Evolutionary conservation across 2,113 vertebrate species (phyloP), one percentile per base, ranked within the genome.

Genomic region (Willisornis vidua): DNA sequence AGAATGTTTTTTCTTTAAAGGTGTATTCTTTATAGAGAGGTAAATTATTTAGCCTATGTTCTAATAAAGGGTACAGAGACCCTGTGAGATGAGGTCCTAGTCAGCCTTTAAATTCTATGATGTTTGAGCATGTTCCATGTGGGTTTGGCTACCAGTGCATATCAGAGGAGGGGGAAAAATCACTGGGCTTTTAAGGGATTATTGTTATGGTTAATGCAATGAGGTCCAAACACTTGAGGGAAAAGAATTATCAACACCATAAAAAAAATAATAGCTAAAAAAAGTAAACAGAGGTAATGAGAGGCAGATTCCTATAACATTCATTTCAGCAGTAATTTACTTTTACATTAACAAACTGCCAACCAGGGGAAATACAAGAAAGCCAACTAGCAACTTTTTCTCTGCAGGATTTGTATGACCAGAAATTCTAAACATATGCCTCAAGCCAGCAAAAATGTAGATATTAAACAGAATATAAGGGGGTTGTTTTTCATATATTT

Each of bases 331-430:
- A 65, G 76, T 77, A 75, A 80, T 70, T 73, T 96, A 94, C 59
- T 97, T 87, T 88, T 61, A 95, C 33, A 54, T 90, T 95, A 93
- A 88, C 4, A 19, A 97, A 65, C 35, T 76, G 71, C 82, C 93
- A 93, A 41, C 65, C 73, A 79, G 49, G 37, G 46, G 67, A 91
- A 90, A 91, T n/a, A 41, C 15, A 87, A 68, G 55, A 74, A 68
- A 72, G 51, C 10, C 4, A 3, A 25, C 65, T 37, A 41, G 51
- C 29, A 84, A 77, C 19, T 35, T 77, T 74, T 93, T 45, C 22
- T 63, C 39, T 76, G 59, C 37, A 81, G 68, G 45, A 75, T 63
- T 70, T 90, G 41, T 59, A 65, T 24, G 19, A 87, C 76, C 8
- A 96, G 10, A 93, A 83, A 75, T 87, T 92, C 58, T 65, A 79